phyloP scores from a whole-genome alignment of 2,797 vertebrate species.

The Knipowitschia caucasica region DNA sequence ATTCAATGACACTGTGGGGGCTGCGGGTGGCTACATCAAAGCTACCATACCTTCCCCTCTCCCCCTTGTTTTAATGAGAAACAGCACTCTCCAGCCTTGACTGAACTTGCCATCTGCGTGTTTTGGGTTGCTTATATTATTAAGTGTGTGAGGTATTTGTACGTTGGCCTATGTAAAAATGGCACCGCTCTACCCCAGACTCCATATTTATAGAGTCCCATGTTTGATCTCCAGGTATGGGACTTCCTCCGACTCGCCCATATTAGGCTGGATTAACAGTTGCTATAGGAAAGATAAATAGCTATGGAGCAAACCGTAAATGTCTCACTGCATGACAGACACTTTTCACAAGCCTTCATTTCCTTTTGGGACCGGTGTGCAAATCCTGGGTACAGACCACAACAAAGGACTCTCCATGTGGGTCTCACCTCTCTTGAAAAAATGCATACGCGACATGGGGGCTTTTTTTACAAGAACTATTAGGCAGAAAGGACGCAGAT shows the following conservation, averaged over 20 bases:
- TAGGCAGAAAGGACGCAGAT: slow-evolving; percentile 49
- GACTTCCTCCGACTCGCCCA: slow-evolving; percentile 37
- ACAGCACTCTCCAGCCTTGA: slow-evolving; percentile 80
- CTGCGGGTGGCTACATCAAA: slow-evolving; percentile 84
- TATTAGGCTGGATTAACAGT: slow-evolving; percentile 59
- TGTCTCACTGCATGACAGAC: slow-evolving; percentile 53
- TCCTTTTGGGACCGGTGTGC: slow-evolving; percentile 56
- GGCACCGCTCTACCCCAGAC: slow-evolving; percentile 57
- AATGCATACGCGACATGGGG: slow-evolving; percentile 60
- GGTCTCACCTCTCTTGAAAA: slow-evolving; percentile 63
- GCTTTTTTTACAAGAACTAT: slow-evolving; percentile 67
- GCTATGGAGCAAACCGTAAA: slow-evolving; percentile 45
- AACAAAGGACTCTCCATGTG: slow-evolving; percentile 64
- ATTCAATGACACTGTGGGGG: slow-evolving; percentile 75
- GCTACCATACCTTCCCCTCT: slow-evolving; percentile 70
- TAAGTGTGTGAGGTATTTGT: slow-evolving; percentile 27
- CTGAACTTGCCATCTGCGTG: slow-evolving; percentile 78
- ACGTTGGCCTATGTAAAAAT: slow-evolving; percentile 53
- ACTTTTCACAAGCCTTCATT: slow-evolving; percentile 64
- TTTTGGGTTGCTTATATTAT: slow-evolving; percentile 39
- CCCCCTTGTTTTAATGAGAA: slow-evolving; percentile 78
- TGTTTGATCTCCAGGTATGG: slow-evolving; percentile 54
- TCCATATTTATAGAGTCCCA: slow-evolving; percentile 64
- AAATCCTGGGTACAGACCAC: slow-evolving; percentile 63
- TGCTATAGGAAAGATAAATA: slow-evolving; percentile 56